Base-by-base conservation (phyloP, 2,888 invertebrate genomes). In the Lymantria dispar region DNA sequence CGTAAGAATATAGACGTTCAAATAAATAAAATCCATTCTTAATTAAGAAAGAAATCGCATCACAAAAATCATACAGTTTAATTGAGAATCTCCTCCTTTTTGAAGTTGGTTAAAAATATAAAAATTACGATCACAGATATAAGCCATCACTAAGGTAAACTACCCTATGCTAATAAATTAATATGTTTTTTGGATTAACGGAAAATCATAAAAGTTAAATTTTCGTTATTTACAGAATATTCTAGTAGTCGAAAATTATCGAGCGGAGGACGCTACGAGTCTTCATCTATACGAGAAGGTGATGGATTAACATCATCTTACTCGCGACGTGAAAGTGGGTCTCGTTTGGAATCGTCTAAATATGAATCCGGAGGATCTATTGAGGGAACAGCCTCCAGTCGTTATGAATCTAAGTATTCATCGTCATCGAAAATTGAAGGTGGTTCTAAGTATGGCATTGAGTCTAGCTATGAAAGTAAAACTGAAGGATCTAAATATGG, bases 301-400 rank as follows among this genome's bases (percentile, higher is more conserved):
- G 72, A 78, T 13, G 86, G 84, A 7, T 53, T 78, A 11, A 70
- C 78, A 7, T 80, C 82, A 0, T 79, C 84, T 1, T 77, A 80
- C 60, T 77, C 87, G 1, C 85, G 90, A 8, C 86, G 87, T 15
- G 88, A 90, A 50, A 87, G 89, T 49, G 88, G 87, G 0, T 75
- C 87, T 0, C 81, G 83, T 0, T 43, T 83, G 47, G 87, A 87
- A 47, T 77, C 80, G 50, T 74, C 78, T 10, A 78, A 71, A 44
- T 78, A 82, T 48, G 85, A 87, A 37, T 64, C 72, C 13, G 82
- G 81, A 13, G 78, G 77, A 9, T 64, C 83, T 8, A 54, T 80
- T 30, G 90, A 89, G 54, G 87, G 87, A 37, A 68, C 75, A 11
- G 78, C 78, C 1, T 69, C 78, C 37, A 80, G 86, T 3, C 77